Base-by-base conservation (phyloP, 2,888 invertebrate genomes). In the Ophion obscuratus region DNA sequence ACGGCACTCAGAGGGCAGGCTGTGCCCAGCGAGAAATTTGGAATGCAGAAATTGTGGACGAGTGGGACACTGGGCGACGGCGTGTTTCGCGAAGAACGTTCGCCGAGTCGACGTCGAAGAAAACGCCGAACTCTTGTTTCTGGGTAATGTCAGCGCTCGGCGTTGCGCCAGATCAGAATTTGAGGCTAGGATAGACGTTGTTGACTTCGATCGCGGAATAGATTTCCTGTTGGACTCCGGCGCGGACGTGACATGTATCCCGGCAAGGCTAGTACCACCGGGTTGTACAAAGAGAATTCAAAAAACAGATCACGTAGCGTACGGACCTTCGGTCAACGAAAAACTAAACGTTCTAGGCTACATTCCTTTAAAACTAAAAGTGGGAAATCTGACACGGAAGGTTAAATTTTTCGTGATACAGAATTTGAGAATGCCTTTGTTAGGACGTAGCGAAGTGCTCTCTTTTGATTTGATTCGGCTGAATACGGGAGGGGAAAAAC, bases 61-160 rank as follows among this genome's bases (percentile, higher is more conserved):
- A 20, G 85, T 81, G 40, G 89, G 89, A 17, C 88, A 89, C 78
- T 90, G 85, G 79, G 87, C 86, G 2, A 86, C 80, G 11, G 86
- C 73, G 36, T 90, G 90, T 68, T 67, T 78, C 62, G 81, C 85
- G 20, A 87, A 86, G 68, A 71, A 59, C n/a, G 27, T 64, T 0
- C 53, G 40, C 27, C 24, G 70, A 47, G 68, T 59, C 62, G 77
- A 77, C 59, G 40, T 36, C 62, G 76, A 78, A 14, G 68, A 68
- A 11, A 44, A 40, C 44, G 6, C 6, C 40, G 68, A 68, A 68
- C 14, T n/a, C n/a, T 40, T 44, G 11, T 71, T 71, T 57, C 57
- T 59, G 27, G 27, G 71, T 53, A 27, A 53, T 24, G 71, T 71
- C 14, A 71, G 71, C 27, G 11, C 27, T 31, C 44, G 47, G 47